phyloP scores from a whole-genome alignment of 2,113 vertebrate species.

The Paratilapia polleni region DNA sequence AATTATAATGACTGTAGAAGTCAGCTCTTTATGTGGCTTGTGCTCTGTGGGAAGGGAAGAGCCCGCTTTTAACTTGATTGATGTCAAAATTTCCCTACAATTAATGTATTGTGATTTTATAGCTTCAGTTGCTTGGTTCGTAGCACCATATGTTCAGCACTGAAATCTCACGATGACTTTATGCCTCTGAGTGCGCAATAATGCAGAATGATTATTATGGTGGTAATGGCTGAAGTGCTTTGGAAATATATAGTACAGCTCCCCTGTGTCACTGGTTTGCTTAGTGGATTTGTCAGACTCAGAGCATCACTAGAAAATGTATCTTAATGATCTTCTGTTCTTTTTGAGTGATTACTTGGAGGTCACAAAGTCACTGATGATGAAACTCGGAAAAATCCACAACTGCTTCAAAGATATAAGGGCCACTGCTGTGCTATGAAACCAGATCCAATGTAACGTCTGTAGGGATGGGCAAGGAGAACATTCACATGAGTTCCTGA shows the following conservation, averaged over 20 bases:
- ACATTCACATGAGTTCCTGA: background rate
- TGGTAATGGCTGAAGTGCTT: slow-evolving; percentile 9
- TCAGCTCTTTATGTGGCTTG: slow-evolving; percentile 48
- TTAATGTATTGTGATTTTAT: slow-evolving; percentile 52
- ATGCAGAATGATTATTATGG: slow-evolving; percentile 22
- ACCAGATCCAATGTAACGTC: background rate
- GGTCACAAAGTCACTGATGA: slow-evolving; percentile 20
- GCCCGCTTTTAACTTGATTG: slow-evolving; percentile 42
- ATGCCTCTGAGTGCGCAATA: slow-evolving; percentile 24
- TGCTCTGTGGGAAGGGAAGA: slow-evolving; percentile 36
- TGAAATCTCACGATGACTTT: slow-evolving; percentile 44
- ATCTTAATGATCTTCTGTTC: background rate
- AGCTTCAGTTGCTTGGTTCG: slow-evolving; percentile 23
- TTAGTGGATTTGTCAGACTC: background rate
- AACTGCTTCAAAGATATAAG: background rate
- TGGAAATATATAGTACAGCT: background rate
- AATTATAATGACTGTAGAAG: slow-evolving; percentile 58
- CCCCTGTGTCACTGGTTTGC: background rate
- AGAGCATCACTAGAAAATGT: background rate
- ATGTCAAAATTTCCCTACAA: slow-evolving; percentile 58
- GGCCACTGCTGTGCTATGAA: background rate
- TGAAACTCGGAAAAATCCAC: slow-evolving; percentile 23
- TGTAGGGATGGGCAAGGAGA: background rate
- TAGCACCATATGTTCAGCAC: slow-evolving; percentile 42
- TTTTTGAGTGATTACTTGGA: background rate